A percentile compares a stretch with the other conserved stretches of the same genome.
Conservation (phyloP, 2,888 invertebrate species). For the Lampropteryx suffumata region DNA sequence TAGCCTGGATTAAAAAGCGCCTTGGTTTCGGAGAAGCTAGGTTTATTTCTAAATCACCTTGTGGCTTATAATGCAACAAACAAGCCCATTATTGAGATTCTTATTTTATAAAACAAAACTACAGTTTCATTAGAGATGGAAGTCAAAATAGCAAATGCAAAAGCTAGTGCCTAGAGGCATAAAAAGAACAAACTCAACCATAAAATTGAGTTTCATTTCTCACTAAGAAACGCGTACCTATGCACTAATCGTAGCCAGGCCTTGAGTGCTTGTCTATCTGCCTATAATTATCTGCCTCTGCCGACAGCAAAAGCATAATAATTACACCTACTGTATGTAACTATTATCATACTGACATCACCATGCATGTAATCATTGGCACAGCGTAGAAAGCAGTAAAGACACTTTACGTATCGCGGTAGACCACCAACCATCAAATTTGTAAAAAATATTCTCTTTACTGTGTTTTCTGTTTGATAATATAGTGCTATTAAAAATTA, state of each 20-base stretch:
- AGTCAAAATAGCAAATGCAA: background rate
- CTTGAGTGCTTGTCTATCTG: slow-evolving; percentile 25
- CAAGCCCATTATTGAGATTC: too few relatives aligned
- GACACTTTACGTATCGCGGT: background rate
- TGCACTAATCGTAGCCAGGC: slow-evolving; percentile 19
- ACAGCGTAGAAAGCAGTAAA: background rate
- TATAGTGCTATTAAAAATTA: too few relatives aligned
- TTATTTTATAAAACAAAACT: background rate
- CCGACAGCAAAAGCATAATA: slow-evolving; percentile 31
- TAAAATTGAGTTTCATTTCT: slow-evolving; percentile 23
- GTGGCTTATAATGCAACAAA: too few relatives aligned
- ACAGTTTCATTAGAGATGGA: background rate
- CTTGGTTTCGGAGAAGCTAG: too few relatives aligned
- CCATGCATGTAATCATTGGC: background rate
- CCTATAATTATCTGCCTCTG: slow-evolving; percentile 27
- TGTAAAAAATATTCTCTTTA: too few relatives aligned
- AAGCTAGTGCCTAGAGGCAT: slow-evolving; percentile 7
- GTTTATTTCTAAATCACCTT: too few relatives aligned
- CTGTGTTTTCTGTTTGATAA: too few relatives aligned
- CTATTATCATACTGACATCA: slow-evolving; percentile 49
- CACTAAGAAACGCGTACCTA: slow-evolving; percentile 15
- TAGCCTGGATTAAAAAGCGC: too few relatives aligned
- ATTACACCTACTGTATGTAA: slow-evolving; percentile 29
- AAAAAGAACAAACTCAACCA: slow-evolving; percentile 12
- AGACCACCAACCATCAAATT: too few relatives aligned